Evolutionary conservation across 2,113 vertebrate genomes (phyloP).

Genomic region (Desmodus rotundus): DNA sequence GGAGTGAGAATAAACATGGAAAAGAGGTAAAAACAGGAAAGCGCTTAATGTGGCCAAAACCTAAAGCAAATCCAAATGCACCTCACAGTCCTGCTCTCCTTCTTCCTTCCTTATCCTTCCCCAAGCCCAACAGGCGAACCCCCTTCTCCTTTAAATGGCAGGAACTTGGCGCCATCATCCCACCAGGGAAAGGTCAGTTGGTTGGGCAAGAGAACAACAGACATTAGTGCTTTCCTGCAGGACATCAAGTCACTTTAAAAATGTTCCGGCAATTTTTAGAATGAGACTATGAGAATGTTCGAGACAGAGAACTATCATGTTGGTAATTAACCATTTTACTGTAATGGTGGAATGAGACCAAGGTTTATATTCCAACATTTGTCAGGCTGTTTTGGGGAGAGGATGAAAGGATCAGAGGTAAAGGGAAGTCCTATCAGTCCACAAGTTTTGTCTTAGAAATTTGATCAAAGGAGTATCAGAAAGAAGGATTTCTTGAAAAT

Average conservation of each 20-base stretch:
- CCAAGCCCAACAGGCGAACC: not conserved
- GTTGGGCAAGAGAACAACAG: not conserved
- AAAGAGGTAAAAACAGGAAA: not conserved
- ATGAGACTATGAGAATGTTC: not conserved
- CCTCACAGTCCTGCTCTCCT: fast-evolving
- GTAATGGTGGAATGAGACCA: not conserved
- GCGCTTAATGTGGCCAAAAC: not conserved
- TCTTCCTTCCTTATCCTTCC: not conserved
- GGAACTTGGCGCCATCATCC: no score
- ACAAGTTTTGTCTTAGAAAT: not conserved
- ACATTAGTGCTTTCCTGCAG: not conserved
- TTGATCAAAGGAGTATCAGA: not conserved
- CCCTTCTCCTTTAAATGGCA: not conserved
- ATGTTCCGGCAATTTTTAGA: not conserved
- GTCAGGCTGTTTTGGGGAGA: no score
- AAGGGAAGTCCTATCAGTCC: not conserved
- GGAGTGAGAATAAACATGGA: not conserved
- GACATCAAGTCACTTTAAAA: not conserved
- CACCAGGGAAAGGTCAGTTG: not conserved
- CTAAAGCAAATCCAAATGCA: not conserved
- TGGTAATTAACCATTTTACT: not conserved
- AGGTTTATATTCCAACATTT: not conserved
- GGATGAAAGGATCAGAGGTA: not conserved
- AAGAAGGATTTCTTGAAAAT: not conserved
- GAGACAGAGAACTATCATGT: not conserved